phyloP scores from a whole-genome alignment of 1,140 invertebrate genomes.

The Proctacanthus coquilletti region DNA sequence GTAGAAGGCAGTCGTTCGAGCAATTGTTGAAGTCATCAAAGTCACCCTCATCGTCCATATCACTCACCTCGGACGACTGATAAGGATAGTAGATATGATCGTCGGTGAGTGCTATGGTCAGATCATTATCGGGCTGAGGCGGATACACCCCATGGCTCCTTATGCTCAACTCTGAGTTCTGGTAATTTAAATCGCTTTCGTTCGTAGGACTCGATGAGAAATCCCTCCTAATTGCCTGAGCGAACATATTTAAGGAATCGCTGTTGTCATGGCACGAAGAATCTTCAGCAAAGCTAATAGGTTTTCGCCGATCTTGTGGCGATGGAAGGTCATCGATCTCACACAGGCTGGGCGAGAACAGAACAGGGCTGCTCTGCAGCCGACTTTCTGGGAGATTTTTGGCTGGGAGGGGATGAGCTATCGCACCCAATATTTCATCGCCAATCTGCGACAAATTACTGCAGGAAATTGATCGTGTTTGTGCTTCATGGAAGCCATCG shows the following conservation, averaged over 20 bases:
- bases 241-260: conserved; percentile 1
- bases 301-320: conserved; percentile 32
- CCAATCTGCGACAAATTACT: conserved; percentile 2
- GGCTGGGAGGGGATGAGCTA: neutral
- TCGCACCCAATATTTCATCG: neutral
- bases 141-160: conserved; percentile 41
- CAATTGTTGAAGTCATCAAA: conserved; percentile 18
- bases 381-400: neutral
- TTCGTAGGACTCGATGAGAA: conserved; percentile 35
- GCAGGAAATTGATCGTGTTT: conserved; percentile 6
- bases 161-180: conserved; percentile 44
- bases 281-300: conserved; percentile 27
- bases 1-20: conserved; percentile 1
- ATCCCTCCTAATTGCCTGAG: conserved; percentile 18
- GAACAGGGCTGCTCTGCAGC: conserved; percentile 3
- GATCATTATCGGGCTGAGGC: conserved; percentile 33
- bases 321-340: conserved; percentile 8
- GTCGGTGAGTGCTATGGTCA: conserved; percentile 24
- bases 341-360: conserved; percentile 7
- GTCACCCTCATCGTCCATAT: conserved; percentile 13
- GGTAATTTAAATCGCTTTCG: conserved; percentile 43
- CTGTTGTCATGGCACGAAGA: conserved; percentile 27
- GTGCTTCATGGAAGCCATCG: conserved; percentile 1
- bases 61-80: conserved; percentile 27
- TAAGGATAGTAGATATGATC: conserved; percentile 14